Percentiles rank a stretch among this genome's conserved stretches.
Evolutionary conservation across 2,797 vertebrate genomes (phyloP).

Genomic region (Sebastes baramenuke): DNA sequence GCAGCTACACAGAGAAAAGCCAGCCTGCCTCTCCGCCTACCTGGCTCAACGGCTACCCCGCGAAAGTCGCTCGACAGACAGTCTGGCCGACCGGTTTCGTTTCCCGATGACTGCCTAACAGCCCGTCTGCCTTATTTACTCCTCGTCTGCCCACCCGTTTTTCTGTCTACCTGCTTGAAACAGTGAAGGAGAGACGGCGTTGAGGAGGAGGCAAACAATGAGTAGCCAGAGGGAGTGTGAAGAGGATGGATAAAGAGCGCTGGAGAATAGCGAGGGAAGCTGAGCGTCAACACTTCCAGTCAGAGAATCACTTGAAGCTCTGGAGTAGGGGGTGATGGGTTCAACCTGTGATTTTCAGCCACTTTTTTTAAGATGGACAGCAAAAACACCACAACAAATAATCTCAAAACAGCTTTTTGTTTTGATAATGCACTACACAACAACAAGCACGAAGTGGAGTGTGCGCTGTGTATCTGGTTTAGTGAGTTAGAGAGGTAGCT

Average conservation of each 20-base stretch:
- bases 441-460: background rate
- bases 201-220: slow-evolving; percentile 27
- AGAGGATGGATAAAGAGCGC: slow-evolving; percentile 10
- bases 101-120: slow-evolving; percentile 28
- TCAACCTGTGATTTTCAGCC: background rate
- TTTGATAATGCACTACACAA: slow-evolving; percentile 10
- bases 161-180: slow-evolving; percentile 27
- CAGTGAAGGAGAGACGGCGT: slow-evolving; percentile 2
- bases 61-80: slow-evolving; percentile 17
- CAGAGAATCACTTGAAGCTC: slow-evolving; percentile 8
- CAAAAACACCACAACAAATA: slow-evolving; percentile 5
- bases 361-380: slow-evolving; percentile 1
- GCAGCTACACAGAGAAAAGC: slow-evolving; percentile 56
- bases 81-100: slow-evolving; percentile 13
- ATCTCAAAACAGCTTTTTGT: slow-evolving; percentile 2
- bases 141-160: slow-evolving; percentile 25
- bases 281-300: slow-evolving; percentile 18
- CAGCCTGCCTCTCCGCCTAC: slow-evolving; percentile 45
- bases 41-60: slow-evolving; percentile 37
- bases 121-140: slow-evolving; percentile 52
- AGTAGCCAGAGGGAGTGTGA: slow-evolving; percentile 4
- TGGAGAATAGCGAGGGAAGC: slow-evolving; percentile 1
- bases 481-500: background rate
- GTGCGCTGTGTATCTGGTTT: background rate
- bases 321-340: background rate